These are phyloP conservation scores for Cinclus mexicanus DNA, from an alignment of 2,113 vertebrate genomes.

Conservation along the genomic window DNA sequence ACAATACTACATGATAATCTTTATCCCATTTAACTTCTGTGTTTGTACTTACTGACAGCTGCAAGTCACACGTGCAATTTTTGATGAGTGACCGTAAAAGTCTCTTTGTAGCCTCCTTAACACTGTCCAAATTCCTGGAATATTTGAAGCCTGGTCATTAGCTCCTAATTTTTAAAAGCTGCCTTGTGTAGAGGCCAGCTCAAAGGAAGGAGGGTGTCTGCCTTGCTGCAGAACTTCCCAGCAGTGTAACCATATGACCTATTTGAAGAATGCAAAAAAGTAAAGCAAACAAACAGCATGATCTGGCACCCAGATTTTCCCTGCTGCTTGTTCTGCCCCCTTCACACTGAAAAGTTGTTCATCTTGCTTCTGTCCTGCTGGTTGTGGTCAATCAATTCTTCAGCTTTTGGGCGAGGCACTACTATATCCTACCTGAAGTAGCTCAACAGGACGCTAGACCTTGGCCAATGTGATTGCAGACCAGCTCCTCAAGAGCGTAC, in stretches of 20 bases:
- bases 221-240: conserved; percentile 1
- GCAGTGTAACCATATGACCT: neutral
- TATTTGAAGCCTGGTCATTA: neutral
- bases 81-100: neutral
- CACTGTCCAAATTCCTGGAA: neutral
- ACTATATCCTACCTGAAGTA: neutral
- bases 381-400: neutral
- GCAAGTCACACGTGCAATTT: neutral
- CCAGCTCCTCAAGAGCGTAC: neutral
- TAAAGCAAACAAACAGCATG: neutral
- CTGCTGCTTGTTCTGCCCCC: neutral
- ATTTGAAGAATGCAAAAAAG: neutral
- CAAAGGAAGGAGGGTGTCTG: neutral
- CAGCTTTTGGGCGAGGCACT: neutral
- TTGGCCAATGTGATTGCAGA: neutral
- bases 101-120: neutral
- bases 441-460: neutral
- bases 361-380: neutral
- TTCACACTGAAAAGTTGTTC: neutral
- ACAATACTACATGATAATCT: neutral
- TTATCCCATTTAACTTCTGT: neutral
- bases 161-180: conserved; percentile 31
- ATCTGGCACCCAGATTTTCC: neutral
- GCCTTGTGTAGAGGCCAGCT: neutral
- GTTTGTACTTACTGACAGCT: conserved; percentile 11